A percentile compares a stretch with the other conserved stretches of the same genome.
These are phyloP conservation scores for Eupithecia centaureata DNA, from an alignment of 2,888 invertebrate genomes.

Conservation along the genomic window DNA sequence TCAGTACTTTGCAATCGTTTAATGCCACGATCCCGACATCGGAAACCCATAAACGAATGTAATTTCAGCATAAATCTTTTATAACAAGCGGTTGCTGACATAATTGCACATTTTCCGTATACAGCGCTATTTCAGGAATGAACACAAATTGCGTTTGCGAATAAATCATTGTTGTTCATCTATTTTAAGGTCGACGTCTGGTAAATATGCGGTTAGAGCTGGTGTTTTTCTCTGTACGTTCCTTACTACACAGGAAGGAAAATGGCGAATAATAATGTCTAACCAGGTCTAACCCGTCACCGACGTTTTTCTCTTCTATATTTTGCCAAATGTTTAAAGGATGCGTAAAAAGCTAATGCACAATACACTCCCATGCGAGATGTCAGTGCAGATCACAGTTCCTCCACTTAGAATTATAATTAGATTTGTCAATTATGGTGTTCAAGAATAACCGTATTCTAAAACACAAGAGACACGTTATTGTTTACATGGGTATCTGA, in stretches of 20 bases:
- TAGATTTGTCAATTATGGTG: no score
- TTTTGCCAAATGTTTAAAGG: not conserved
- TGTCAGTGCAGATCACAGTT: no score
- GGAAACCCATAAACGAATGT: slow-evolving; percentile 7
- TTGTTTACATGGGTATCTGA: slow-evolving; percentile 35
- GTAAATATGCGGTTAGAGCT: slow-evolving; percentile 3
- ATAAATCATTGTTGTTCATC: slow-evolving; percentile 8
- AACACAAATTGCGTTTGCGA: slow-evolving; percentile 6
- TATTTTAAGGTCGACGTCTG: slow-evolving; percentile 3
- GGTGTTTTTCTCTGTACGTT: not conserved
- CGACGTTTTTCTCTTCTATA: not conserved
- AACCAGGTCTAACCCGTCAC: no score
- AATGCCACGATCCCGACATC: not conserved
- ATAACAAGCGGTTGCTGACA: slow-evolving; percentile 12
- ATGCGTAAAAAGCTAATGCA: no score
- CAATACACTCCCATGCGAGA: no score
- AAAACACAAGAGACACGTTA: slow-evolving; percentile 17
- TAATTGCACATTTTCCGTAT: slow-evolving; percentile 17
- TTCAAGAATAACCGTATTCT: not conserved
- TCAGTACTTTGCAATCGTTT: not conserved
- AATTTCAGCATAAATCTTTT: slow-evolving; percentile 9
- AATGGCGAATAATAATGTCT: not conserved
- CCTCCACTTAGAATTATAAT: no score
- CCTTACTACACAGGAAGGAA: not conserved
- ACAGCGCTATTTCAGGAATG: slow-evolving; percentile 11